phyloP scores from a whole-genome alignment of 2,113 vertebrate species.

The Dicerorhinus sumatrensis region DNA sequence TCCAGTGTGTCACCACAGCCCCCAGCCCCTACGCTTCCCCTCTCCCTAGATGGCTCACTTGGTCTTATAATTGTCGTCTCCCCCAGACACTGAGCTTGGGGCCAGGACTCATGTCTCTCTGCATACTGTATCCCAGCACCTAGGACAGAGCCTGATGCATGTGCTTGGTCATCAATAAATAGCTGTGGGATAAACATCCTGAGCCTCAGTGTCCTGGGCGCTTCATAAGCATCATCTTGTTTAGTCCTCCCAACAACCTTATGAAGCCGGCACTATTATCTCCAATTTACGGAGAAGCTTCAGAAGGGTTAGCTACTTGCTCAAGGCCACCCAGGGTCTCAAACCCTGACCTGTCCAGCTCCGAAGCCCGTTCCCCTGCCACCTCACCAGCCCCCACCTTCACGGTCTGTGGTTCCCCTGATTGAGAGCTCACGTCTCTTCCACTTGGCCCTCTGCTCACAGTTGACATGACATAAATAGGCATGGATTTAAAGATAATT shows the following conservation, averaged over 20 bases:
- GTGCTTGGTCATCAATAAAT: not conserved
- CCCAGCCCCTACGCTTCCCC: too few species aligned
- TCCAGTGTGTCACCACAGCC: not conserved
- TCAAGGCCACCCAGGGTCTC: not conserved
- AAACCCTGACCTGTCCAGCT: not conserved
- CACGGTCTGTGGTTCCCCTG: not conserved
- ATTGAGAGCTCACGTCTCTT: not conserved
- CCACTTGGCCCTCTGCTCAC: not conserved
- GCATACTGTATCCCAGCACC: not conserved
- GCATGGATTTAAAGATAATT: not conserved
- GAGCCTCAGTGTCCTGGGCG: not conserved
- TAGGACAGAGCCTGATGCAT: not conserved
- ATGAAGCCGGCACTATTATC: not conserved
- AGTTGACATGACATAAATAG: constrained; percentile 13
- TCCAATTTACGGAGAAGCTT: not conserved
- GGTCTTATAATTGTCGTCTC: not conserved
- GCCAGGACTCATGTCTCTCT: not conserved
- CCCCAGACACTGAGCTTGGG: not conserved
- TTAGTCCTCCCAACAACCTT: not conserved
- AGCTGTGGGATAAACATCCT: not conserved
- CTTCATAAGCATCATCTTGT: not conserved
- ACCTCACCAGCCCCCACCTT: not conserved
- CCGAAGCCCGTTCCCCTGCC: not conserved
- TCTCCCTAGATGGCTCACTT: not conserved
- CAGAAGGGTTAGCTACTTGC: not conserved